These are phyloP conservation scores for Oceanites oceanicus DNA, from an alignment of 2,113 vertebrate genomes.

Conservation along the genomic window DNA sequence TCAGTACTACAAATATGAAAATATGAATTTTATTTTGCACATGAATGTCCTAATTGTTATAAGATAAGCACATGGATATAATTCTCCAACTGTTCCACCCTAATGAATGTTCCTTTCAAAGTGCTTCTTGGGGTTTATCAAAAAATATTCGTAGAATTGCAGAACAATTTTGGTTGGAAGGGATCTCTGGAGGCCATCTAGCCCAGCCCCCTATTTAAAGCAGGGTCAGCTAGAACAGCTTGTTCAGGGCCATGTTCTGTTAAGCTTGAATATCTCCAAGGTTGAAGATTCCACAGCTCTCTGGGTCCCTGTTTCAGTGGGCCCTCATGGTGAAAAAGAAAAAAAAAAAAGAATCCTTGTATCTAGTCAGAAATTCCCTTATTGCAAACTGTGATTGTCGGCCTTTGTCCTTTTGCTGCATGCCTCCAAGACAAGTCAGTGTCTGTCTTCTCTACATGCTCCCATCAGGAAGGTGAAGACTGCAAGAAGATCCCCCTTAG, in stretches of 20 bases:
- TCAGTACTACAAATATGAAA: neutral
- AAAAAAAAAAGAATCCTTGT: neutral
- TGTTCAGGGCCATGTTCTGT: neutral
- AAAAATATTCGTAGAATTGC: neutral
- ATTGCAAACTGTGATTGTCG: neutral
- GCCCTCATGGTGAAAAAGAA: neutral
- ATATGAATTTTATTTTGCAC: neutral
- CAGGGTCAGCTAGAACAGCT: neutral
- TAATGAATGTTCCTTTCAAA: neutral
- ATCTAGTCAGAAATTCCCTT: neutral
- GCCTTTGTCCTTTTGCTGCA: neutral
- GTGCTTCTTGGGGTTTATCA: neutral
- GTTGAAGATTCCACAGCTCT: neutral
- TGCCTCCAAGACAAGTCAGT: neutral
- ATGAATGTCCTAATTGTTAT: neutral
- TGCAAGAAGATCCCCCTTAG: neutral
- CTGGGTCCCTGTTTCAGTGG: neutral
- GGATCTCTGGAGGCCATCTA: neutral
- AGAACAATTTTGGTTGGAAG: neutral
- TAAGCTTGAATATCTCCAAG: neutral
- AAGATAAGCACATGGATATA: neutral
- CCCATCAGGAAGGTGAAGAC: neutral
- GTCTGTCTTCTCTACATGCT: neutral
- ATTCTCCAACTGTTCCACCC: neutral
- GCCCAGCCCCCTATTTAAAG: neutral